These are phyloP conservation scores for Selene dorsalis DNA, from an alignment of 2,797 vertebrate genomes.

Conservation along the genomic window DNA sequence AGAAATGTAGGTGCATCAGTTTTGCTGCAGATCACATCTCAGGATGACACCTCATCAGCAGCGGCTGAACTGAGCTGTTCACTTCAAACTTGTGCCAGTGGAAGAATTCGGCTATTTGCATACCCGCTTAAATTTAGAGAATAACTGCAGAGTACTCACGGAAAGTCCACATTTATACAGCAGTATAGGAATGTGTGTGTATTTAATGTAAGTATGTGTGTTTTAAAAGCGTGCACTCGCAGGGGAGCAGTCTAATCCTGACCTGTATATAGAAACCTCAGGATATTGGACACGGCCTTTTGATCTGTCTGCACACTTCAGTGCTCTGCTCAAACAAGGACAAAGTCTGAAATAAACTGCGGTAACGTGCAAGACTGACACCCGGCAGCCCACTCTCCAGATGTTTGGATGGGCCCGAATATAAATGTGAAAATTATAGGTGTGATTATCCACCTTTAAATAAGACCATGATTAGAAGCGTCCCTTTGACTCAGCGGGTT, in stretches of 20 bases:
- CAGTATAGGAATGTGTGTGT: neutral
- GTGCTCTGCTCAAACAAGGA: slow-evolving; percentile 51
- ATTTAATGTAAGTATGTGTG: neutral
- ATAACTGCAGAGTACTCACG: neutral
- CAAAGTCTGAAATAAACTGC: slow-evolving; percentile 58
- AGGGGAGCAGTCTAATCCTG: slow-evolving; percentile 1
- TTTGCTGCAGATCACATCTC: neutral
- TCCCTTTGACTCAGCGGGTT: slow-evolving; percentile 64
- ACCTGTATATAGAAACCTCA: slow-evolving; percentile 32
- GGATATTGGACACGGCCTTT: slow-evolving; percentile 62
- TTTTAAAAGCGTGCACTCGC: neutral
- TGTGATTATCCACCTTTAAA: slow-evolving; percentile 40
- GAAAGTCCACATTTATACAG: neutral
- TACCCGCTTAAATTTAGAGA: neutral
- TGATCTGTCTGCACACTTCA: slow-evolving; percentile 53
- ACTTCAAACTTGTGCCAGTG: neutral
- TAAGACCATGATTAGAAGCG: slow-evolving; percentile 31
- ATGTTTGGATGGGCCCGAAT: slow-evolving; percentile 28
- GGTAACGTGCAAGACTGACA: slow-evolving; percentile 31
- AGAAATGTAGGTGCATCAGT: neutral
- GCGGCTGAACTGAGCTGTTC: neutral
- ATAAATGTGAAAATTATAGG: slow-evolving; percentile 62
- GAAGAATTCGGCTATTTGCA: neutral
- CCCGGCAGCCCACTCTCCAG: slow-evolving; percentile 47
- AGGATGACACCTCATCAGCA: neutral